Conservation (phyloP, 1,140 invertebrate genomes). For the Drosophila lini region DNA sequence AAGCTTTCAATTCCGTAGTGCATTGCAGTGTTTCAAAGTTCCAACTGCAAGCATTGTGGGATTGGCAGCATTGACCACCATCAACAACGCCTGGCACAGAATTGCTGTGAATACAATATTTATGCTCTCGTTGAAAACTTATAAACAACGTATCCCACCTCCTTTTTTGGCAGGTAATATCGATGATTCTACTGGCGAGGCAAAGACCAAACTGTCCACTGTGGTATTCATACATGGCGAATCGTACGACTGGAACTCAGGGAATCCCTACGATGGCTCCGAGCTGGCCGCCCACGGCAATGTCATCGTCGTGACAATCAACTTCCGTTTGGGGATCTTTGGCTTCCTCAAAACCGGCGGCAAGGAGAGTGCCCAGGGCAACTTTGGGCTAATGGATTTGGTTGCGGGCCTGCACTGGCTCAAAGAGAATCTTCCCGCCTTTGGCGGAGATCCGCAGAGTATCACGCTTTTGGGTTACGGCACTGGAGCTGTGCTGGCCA, state of each 20-base stretch:
- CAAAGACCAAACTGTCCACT: slow-evolving; percentile 86
- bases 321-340: slow-evolving; percentile 98
- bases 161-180: slow-evolving; percentile 32
- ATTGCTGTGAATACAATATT: neutral
- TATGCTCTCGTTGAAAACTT: no score
- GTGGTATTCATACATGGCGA: slow-evolving; percentile 97
- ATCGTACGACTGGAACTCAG: slow-evolving; percentile 96
- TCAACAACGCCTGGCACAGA: neutral
- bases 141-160: no score
- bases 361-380: slow-evolving; percentile 94
- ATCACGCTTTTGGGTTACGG: slow-evolving; percentile 97
- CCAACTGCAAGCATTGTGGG: slow-evolving; percentile 95
- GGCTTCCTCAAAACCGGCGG: slow-evolving; percentile 97
- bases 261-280: slow-evolving; percentile 97
- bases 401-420: slow-evolving; percentile 97
- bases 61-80: slow-evolving; percentile 87
- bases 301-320: slow-evolving; percentile 98
- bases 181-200: slow-evolving; percentile 16
- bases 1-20: slow-evolving; percentile 95
- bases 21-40: slow-evolving; percentile 92
- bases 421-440: slow-evolving; percentile 94
- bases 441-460: slow-evolving; percentile 94
- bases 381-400: slow-evolving; percentile 97
- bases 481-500: slow-evolving; percentile 96
- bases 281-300: slow-evolving; percentile 95